Evolutionary conservation across 2,888 invertebrate species (phyloP).

Genomic region (Leptarthrus brevirostris): DNA sequence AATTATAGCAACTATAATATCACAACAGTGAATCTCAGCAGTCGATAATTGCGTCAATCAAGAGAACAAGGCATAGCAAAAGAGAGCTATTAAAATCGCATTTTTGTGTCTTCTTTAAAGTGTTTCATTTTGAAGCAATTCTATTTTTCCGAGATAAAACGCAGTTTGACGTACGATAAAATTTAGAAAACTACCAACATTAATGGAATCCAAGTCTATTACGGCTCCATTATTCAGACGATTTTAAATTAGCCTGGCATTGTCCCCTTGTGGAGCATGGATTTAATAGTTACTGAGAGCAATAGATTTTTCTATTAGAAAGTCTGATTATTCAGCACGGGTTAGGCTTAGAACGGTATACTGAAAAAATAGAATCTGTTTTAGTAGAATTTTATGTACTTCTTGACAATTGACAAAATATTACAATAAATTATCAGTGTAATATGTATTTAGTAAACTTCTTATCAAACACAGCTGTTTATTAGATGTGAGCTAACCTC

Average conservation of each 20-base stretch:
- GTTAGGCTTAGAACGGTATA: no score
- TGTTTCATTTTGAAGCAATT: background rate
- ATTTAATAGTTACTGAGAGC: no score
- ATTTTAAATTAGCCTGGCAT: background rate
- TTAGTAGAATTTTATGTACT: no score
- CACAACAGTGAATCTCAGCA: background rate
- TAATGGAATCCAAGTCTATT: background rate
- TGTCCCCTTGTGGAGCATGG: no score
- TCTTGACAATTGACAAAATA: no score
- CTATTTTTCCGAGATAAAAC: background rate
- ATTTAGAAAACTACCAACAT: background rate
- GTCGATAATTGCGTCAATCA: slow-evolving; percentile 3
- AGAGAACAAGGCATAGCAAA: background rate
- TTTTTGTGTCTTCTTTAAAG: background rate
- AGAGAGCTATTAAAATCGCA: background rate
- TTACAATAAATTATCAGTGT: no score
- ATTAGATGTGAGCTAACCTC: no score
- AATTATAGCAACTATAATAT: background rate
- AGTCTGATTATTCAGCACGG: no score
- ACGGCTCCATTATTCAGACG: background rate
- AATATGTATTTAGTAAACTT: no score
- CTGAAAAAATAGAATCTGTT: no score
- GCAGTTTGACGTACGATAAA: background rate
- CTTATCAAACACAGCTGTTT: no score
- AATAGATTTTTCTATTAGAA: no score